Percentiles rank a stretch among this genome's conserved stretches.
These are phyloP conservation scores for Pelecanus crispus DNA, from an alignment of 2,113 vertebrate genomes.

Conservation along the genomic window DNA sequence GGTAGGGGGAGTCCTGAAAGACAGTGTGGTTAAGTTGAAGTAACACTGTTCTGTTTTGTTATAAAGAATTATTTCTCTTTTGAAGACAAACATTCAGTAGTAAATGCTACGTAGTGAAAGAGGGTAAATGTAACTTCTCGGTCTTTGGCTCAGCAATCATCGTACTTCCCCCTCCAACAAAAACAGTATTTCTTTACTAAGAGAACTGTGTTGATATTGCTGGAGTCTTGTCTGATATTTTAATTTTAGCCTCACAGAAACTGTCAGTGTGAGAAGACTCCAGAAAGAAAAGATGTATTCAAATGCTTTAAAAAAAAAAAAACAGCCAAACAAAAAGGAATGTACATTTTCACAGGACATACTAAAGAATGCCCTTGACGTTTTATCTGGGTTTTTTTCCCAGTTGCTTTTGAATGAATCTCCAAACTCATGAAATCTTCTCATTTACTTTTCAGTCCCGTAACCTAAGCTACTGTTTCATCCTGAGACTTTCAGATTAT, in stretches of 20 bases:
- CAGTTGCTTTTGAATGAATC: not conserved
- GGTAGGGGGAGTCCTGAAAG: not conserved
- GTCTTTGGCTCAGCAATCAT: not conserved
- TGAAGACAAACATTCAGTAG: not conserved
- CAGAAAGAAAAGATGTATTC: not conserved
- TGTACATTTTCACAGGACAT: not conserved
- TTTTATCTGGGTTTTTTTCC: not conserved
- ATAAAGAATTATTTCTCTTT: not conserved
- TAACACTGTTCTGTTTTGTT: not conserved
- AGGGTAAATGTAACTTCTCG: not conserved
- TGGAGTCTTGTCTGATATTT: not conserved
- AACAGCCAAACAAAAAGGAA: not conserved
- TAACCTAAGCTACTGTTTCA: not conserved
- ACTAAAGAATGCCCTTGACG: not conserved
- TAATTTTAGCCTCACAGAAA: not conserved
- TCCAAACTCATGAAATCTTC: not conserved
- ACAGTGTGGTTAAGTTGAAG: not conserved
- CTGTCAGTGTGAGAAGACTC: not conserved
- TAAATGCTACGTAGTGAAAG: not conserved
- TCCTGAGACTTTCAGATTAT: not conserved
- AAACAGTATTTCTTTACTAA: not conserved
- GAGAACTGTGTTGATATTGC: not conserved
- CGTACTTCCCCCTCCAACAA: fast-evolving
- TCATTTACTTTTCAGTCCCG: not conserved
- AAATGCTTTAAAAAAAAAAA: not conserved